Base-by-base conservation (phyloP, 53 echinoderm and acorn worm species). In the Holothuria scabra region DNA sequence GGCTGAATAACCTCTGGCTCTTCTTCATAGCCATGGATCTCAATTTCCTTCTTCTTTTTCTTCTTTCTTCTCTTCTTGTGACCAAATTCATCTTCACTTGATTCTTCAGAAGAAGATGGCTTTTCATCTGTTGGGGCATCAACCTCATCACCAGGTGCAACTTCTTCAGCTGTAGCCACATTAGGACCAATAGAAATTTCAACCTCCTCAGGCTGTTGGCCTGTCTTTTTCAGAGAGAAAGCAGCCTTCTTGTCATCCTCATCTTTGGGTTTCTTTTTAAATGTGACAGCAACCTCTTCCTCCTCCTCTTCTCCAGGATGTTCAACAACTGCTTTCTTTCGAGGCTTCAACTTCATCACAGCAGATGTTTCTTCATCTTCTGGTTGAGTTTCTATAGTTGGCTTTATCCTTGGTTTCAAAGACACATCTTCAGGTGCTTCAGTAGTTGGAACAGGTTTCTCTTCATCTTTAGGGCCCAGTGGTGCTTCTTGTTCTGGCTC, bases 1-100 rank as follows among this genome's bases (percentile, higher is more conserved):
- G 90, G 88, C 41, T 93, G 88, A 58, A 80, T 86, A 48, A 88
- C 86, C 32, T 88, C 88, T n/a, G 93, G 86, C 49, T 83, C 84
- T 34, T 88, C 91, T 32, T 84, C 80, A 63, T 86, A 59, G 28
- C 75, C 60, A 22, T 88, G 70, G 31, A 65, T 76, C 71, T 88
- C 81, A 46, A 72, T 74, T 24, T 65, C 57, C 8, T 81, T 81
- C 85, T 85, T 85, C 76, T 85, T 75, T 60, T 60, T 60, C 76
- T 35, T 61, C 64, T 37, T 82, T n/a, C 33, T 34, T 56, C 74
- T 83, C 76, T 86, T 88, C 65, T 88, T 85, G 52, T 84, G 75
- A 28, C 84, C 84, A 46, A 67, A 71, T 67, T 84, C 75, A 68
- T 81, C 82, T 63, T 81, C 74, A 76, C 85, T 67, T 41, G 79